These are phyloP conservation scores for Chymomyza caudatula DNA, from an alignment of 2,888 invertebrate genomes.

Conservation along the genomic window DNA sequence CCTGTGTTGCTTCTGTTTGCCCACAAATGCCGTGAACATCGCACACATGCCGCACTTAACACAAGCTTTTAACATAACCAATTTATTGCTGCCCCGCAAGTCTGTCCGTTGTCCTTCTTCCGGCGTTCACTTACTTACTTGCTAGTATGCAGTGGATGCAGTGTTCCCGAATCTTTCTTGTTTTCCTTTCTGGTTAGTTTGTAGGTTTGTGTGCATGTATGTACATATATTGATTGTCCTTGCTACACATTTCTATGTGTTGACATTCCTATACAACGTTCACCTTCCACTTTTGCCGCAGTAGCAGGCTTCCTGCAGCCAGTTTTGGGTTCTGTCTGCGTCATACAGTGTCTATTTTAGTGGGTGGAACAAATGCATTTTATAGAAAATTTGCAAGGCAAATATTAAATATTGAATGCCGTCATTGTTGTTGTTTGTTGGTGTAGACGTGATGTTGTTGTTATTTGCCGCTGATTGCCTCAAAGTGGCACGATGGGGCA, in stretches of 20 bases:
- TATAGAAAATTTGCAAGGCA: conserved; percentile 67
- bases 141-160: conserved; percentile 17
- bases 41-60: conserved; percentile 51
- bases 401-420: conserved; percentile 66
- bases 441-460: conserved; percentile 23
- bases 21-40: conserved; percentile 31
- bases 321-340: neutral
- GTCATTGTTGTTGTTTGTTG: conserved; percentile 32
- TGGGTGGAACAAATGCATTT: conserved; percentile 57
- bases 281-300: conserved; percentile 41
- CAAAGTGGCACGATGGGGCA: conserved; percentile 42
- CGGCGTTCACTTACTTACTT: neutral
- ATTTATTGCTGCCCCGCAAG: conserved; percentile 62
- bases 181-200: conserved; percentile 6
- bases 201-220: neutral
- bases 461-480: conserved; percentile 56
- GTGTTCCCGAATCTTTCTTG: conserved; percentile 2
- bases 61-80: conserved; percentile 68
- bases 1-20: neutral
- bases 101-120: neutral
- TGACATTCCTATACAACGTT: conserved; percentile 54
- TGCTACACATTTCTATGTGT: conserved; percentile 61
- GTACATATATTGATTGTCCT: conserved; percentile 43
- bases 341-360: too few species aligned
- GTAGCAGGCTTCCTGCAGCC: conserved; percentile 35